phyloP scores from a whole-genome alignment of 1,140 invertebrate species.

The Anastrepha obliqua region DNA sequence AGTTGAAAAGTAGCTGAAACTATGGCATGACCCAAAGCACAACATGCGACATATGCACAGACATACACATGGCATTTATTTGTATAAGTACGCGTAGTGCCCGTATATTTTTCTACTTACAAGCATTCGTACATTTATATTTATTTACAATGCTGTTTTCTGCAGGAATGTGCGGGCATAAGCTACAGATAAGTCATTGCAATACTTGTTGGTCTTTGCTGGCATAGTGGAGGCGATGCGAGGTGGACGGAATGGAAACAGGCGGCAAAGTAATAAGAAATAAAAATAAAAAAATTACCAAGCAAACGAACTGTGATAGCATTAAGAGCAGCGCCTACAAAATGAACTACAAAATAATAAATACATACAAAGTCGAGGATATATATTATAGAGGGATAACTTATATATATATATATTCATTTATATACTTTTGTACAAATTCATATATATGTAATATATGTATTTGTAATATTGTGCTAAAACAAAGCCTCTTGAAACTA shows the following conservation, averaged over 20 bases:
- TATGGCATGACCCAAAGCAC: conserved; percentile 7
- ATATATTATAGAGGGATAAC: neutral
- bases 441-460: too few relatives aligned
- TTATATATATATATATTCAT: neutral
- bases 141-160: conserved; percentile 11
- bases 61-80: neutral
- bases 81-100: neutral
- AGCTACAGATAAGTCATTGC: conserved; percentile 29
- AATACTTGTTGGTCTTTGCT: conserved; percentile 23
- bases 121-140: neutral
- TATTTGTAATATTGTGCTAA: neutral
- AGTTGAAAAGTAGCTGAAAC: conserved; percentile 21
- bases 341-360: neutral
- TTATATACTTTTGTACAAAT: too few relatives aligned
- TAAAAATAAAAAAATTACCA: neutral
- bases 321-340: conserved; percentile 31
- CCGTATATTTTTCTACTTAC: conserved; percentile 7
- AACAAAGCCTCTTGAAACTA: neutral
- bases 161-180: conserved; percentile 42
- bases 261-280: neutral
- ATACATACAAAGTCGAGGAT: neutral
- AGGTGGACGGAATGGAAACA: neutral
- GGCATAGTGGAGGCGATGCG: neutral
- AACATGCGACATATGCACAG: neutral
- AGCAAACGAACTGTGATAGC: conserved; percentile 9